These are phyloP conservation scores for Python bivittatus DNA, from an alignment of 2,113 vertebrate genomes.

Conservation along the genomic window DNA sequence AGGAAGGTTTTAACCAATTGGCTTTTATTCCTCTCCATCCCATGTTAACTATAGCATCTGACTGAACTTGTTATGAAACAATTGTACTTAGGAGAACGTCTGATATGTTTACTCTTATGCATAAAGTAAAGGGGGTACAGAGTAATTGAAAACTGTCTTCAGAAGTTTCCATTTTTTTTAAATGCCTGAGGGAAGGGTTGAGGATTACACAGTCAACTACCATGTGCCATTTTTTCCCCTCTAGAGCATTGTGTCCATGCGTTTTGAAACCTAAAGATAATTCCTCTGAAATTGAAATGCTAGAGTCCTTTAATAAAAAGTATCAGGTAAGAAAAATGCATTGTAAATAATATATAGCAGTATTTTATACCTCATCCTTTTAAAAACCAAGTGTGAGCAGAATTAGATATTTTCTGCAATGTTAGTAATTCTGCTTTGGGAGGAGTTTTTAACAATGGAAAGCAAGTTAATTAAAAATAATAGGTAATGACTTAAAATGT, in stretches of 20 bases:
- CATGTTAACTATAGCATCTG: background rate
- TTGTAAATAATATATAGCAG: background rate
- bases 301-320: constrained; percentile 62
- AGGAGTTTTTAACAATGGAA: background rate
- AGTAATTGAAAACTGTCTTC: background rate
- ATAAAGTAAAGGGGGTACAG: background rate
- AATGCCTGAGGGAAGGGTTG: background rate
- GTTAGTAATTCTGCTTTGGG: background rate
- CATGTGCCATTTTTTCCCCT: background rate
- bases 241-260: constrained; percentile 66
- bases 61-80: background rate
- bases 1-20: no score
- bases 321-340: constrained; percentile 73
- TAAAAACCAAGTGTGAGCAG: background rate
- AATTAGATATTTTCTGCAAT: background rate
- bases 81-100: background rate
- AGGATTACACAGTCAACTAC: background rate
- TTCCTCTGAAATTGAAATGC: constrained; percentile 49
- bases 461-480: background rate
- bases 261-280: constrained; percentile 54
- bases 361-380: background rate
- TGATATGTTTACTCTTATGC: background rate
- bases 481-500: background rate
- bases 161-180: background rate
- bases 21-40: background rate